Conservation (phyloP, 2,888 invertebrate genomes). For the Argyresthia albistria region DNA sequence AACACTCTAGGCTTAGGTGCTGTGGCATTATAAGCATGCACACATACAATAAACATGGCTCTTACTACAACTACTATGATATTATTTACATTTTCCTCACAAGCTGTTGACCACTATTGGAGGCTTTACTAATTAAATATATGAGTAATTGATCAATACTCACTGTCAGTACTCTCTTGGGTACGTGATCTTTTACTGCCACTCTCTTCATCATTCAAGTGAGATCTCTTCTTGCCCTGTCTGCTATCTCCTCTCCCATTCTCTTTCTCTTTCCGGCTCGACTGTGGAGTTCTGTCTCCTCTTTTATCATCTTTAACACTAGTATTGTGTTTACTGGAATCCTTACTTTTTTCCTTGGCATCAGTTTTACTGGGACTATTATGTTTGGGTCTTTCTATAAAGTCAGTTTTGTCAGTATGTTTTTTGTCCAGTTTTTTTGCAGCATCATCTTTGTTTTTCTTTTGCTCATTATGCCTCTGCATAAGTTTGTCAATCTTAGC, state of each 20-base stretch:
- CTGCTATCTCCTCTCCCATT: neutral
- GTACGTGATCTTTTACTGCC: neutral
- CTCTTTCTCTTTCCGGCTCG: conserved; percentile 6
- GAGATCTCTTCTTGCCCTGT: conserved; percentile 7
- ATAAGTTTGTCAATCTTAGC: conserved; percentile 55
- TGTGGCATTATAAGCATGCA: too few species aligned
- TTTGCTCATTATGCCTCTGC: conserved; percentile 37
- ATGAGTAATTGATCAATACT: too few species aligned
- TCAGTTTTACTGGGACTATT: conserved; percentile 9
- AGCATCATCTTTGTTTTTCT: conserved; percentile 12
- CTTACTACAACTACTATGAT: too few species aligned
- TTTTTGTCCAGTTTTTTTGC: conserved; percentile 3
- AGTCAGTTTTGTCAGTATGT: conserved; percentile 4
- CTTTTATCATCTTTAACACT: neutral
- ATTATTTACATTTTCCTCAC: too few species aligned
- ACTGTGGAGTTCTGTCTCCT: neutral
- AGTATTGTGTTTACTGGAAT: neutral
- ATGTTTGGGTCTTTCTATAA: neutral
- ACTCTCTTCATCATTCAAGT: conserved; percentile 1
- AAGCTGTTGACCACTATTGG: too few species aligned
- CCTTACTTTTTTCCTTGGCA: conserved; percentile 4
- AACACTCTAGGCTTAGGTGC: too few species aligned
- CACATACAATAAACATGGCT: too few species aligned
- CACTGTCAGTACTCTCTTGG: too few species aligned
- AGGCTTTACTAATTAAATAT: too few species aligned